Evolutionary conservation across 1,140 invertebrate species (phyloP).

Genomic region (Drosophila biarmipes): DNA sequence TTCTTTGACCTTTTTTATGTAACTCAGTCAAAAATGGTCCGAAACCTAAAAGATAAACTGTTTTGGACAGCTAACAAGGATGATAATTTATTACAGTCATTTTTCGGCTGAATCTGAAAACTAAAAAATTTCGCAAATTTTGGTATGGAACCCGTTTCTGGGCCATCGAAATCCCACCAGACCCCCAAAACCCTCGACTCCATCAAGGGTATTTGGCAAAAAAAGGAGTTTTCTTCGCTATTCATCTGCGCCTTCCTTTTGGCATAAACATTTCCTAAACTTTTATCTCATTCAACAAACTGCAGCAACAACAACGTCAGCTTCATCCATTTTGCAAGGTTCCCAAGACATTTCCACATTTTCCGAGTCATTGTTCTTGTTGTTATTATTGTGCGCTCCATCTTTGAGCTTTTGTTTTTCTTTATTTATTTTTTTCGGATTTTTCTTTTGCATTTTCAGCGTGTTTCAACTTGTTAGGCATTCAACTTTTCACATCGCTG

Average conservation of each 20-base stretch:
- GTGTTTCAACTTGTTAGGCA: constrained; percentile 78
- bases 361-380: constrained; percentile 75
- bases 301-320: constrained; percentile 41
- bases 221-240: constrained; percentile 24
- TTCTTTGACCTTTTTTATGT: no score
- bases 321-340: constrained; percentile 72
- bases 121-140: no score
- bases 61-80: no score
- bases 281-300: constrained; percentile 82
- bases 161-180: not conserved
- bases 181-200: not conserved
- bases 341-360: constrained; percentile 82
- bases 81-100: no score
- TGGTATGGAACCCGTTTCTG: not conserved
- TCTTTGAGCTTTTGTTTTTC: constrained; percentile 58
- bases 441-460: constrained; percentile 57
- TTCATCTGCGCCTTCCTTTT: constrained; percentile 60
- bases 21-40: no score
- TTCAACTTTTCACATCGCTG: constrained; percentile 80
- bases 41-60: no score
- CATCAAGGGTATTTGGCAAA: constrained; percentile 15
- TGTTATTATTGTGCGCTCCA: constrained; percentile 34
- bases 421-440: constrained; percentile 34
- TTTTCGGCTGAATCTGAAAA: no score
- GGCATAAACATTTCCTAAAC: constrained; percentile 81